Evolutionary conservation across 2,113 vertebrate species (phyloP), one percentile per base, ranked within the genome.

Genomic region (Noturus placidus): DNA sequence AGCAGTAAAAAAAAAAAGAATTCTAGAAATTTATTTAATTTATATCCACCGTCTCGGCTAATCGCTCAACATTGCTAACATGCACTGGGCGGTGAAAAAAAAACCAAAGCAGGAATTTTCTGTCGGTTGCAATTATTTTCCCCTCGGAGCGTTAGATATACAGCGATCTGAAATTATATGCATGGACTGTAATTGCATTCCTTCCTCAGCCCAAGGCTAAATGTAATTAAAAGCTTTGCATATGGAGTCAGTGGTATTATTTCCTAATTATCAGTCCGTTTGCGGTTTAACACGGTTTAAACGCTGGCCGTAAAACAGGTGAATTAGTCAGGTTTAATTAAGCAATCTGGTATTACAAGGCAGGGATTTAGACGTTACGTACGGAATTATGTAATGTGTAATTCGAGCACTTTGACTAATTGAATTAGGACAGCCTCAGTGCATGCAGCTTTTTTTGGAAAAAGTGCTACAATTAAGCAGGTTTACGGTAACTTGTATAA

Each of bases 151-250:
- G 83, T 87, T 89, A 82, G 81, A 93, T 91, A 80, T 70, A 88
- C 89, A 86, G 72, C 87, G 72, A 72, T 89, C 87, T 91, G 90
- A 91, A 94, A 94, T 90, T 92, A 86, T 91, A 92, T 93, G 79
- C 92, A 67, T 91, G 93, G 88, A 92, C 83, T 85, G 76, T 95
- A 94, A 95, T 94, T 94, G 93, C 91, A 88, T 92, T 91, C 91
- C 91, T 94, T 93, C 88, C 88, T 91, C 90, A 90, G 94, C 94
- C 93, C 89, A 86, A 90, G 94, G 94, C 94, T 90, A 94, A 92
- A 93, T 94, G 94, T 95, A 95, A 95, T 96, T 95, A 95, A 94
- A 93, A 92, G 92, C 92, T 92, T 90, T 91, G 91, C 90, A 83
- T 93, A 94, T 94, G 92, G 93, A 94, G 82, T 94, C 91, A 90